Evolutionary conservation across 2,888 invertebrate genomes (phyloP), one percentile per base, ranked within the genome.

Genomic region (Adelphocoris suturalis): DNA sequence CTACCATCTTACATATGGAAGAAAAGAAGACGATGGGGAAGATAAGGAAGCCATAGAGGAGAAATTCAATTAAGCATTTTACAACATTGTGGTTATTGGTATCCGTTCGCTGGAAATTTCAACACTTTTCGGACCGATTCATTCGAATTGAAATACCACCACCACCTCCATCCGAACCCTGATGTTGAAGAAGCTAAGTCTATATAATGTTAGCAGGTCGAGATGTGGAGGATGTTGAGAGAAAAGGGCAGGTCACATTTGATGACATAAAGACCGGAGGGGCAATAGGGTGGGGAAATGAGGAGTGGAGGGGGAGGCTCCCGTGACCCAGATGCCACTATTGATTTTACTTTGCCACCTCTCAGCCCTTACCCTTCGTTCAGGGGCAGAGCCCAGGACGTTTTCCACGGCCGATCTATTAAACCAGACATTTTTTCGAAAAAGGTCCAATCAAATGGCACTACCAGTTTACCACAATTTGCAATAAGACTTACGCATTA

Each of bases 271-370:
- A 13, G 28, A 48, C 27, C 13, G 52, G 52, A 37, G 75, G n/a
- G 75, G 27, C 5, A n/a, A 37, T 37, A 37, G 37, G 37, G 37
- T 4, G 37, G 37, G 37, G 37, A 37, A 37, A 37, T 37, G 7
- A 37, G 37, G 37, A 37, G 37, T 28, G 27, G 55, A 12, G 55
- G 80, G 46, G 76, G 19, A 52, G 28, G 88, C 23, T 78, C 27
- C 78, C 78, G 55, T 88, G 88, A 88, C 88, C 88, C 68, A 88
- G 47, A 88, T 88, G 61, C 78, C 27, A 78, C 88, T 88, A 88
- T 88, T 88, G 88, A 88, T 88, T 88, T 88, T 88, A 80, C 88
- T 85, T 52, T 55, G 84, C 48, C 84, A 23, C 55, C 84, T 48
- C 87, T 76, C 68, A 37, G 61, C 57, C 57, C 68, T 27, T 68